phyloP scores from a whole-genome alignment of 2,888 invertebrate genomes.

The Netelia inedita region DNA sequence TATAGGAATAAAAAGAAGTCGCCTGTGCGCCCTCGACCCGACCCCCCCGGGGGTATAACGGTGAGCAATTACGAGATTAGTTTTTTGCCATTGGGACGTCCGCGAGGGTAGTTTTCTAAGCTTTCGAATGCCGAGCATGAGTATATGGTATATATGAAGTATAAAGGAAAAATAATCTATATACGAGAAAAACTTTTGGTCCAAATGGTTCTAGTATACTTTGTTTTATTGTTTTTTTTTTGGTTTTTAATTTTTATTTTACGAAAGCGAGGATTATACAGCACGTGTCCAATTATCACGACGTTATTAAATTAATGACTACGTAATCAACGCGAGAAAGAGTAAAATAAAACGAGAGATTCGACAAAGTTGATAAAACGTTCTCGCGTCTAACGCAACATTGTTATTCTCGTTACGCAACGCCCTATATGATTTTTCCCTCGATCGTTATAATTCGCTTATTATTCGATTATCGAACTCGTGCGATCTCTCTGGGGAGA shows the following conservation, averaged over 20 bases:
- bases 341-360: conserved; percentile 25
- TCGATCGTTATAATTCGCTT: conserved; percentile 23
- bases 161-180: background rate
- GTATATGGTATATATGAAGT: background rate
- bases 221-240: too few species aligned
- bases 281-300: background rate
- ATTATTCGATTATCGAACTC: conserved; percentile 28
- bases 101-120: conserved; percentile 37
- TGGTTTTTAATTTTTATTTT: too few species aligned
- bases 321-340: conserved; percentile 32
- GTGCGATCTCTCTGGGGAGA: too few species aligned
- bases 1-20: conserved; percentile 50
- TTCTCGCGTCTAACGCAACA: conserved; percentile 30
- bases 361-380: conserved; percentile 36
- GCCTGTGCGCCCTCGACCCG: conserved; percentile 18
- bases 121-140: conserved; percentile 32
- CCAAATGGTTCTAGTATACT: too few species aligned
- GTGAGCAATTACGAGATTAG: conserved; percentile 67
- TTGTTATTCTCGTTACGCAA: conserved; percentile 51
- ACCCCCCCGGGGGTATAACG: conserved; percentile 37
- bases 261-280: background rate
- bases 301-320: conserved; percentile 60
- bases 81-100: conserved; percentile 59
- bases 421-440: conserved; percentile 23
- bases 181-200: conserved; percentile 43